Evolutionary conservation across 2,797 vertebrate genomes (phyloP).

Genomic region (Anableps anableps): DNA sequence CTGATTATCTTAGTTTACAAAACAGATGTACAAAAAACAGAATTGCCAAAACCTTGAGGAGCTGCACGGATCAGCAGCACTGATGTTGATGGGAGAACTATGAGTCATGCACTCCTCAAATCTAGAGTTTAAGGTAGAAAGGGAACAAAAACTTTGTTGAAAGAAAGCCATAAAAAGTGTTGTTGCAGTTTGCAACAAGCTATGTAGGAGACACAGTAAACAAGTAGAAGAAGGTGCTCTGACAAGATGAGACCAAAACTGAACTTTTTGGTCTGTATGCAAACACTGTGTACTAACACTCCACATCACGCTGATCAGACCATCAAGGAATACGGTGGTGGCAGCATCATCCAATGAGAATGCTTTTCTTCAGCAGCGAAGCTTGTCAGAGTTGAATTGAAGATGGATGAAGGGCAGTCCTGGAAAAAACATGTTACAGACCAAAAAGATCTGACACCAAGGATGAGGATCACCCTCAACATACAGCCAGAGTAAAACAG

Average conservation of each 20-base stretch:
- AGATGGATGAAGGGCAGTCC: neutral
- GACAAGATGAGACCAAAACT: neutral
- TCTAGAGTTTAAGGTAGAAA: neutral
- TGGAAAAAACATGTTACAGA: neutral
- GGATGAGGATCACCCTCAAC: neutral
- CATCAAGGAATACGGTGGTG: neutral
- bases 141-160: neutral
- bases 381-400: neutral
- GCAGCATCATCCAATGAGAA: neutral
- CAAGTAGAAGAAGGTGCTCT: neutral
- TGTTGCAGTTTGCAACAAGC: neutral
- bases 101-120: neutral
- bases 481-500: neutral
- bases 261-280: neutral
- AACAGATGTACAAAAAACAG: neutral
- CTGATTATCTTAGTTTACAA: neutral
- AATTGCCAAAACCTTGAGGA: neutral
- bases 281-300: neutral
- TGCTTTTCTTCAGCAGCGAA: neutral
- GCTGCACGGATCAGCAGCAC: neutral
- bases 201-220: neutral
- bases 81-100: neutral
- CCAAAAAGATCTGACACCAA: neutral
- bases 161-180: neutral
- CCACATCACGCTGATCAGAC: neutral